Evolutionary conservation across 2,888 invertebrate genomes (phyloP), one percentile per base, ranked within the genome.

Genomic region (Unio pictorum): DNA sequence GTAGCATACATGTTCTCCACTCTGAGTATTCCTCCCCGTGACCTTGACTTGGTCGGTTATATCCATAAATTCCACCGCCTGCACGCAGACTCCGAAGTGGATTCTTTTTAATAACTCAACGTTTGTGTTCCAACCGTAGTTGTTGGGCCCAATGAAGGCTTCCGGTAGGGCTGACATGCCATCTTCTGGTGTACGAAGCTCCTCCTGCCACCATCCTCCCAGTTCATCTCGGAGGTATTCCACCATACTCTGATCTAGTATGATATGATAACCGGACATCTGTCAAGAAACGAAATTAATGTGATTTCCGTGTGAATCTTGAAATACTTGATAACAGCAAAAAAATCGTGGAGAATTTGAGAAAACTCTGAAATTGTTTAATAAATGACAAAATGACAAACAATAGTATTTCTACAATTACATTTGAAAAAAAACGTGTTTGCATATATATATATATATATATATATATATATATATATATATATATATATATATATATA

Each of bases 161-260:
- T 64, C 61, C 4, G 69, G 56, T 4, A 74, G 18, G 0, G 28
- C 58, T 18, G 72, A 71, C 74, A 74, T 74, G 18, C 74, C 74
- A 17, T 67, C 61, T 3, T 23, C 59, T 17, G 71, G 69, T 5
- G 71, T 69, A 20, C 55, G 30, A n/a, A 72, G 55, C 7, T 67
- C 67, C 54, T 74, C 74, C 18, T 57, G n/a, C 74, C 74, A 74
- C 74, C 74, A 74, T 55, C 63, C 26, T 17, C 74, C 72, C 1
- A 74, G 20, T 28, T 62, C 59, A 30, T 72, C 71, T 45, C 74
- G 59, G 8, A 74, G 61, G 55, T 63, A 59, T 55, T 69, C 74
- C 26, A 72, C 69, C 34, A 74, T 55, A 23, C 71, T 72, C 17
- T 26, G 8, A 60, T 58, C 30, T 26, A 73, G 54, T 23, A 64